phyloP scores from a whole-genome alignment of 2,113 vertebrate genomes.

The Oceanodroma tethys region DNA sequence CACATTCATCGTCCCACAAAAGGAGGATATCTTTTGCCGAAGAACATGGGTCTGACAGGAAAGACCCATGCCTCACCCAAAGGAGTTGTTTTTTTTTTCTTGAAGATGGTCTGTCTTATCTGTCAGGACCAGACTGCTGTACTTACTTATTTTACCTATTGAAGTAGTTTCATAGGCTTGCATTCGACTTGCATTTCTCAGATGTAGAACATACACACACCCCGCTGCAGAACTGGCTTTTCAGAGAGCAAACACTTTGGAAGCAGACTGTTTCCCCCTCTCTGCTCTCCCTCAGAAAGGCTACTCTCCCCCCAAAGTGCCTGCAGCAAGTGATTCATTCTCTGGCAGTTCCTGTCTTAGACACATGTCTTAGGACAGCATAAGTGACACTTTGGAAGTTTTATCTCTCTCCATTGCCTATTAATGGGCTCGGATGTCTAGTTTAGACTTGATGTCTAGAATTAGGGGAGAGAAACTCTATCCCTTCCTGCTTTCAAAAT shows the following conservation, averaged over 20 bases:
- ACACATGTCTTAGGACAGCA: neutral
- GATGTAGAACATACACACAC: neutral
- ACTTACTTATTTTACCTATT: neutral
- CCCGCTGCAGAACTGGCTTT: neutral
- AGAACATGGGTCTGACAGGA: neutral
- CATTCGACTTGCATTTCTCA: accelerated
- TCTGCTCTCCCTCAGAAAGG: neutral
- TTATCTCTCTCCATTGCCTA: neutral
- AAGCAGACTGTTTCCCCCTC: neutral
- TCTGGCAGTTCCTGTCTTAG: neutral
- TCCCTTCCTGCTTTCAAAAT: neutral
- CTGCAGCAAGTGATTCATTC: accelerated
- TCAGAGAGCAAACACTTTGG: neutral
- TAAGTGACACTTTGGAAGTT: neutral
- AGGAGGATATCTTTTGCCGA: neutral
- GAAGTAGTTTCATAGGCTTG: neutral
- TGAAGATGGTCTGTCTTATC: neutral
- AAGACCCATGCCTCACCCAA: neutral
- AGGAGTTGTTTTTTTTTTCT: neutral
- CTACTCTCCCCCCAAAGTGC: accelerated
- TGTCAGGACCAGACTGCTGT: neutral
- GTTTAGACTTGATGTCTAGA: neutral
- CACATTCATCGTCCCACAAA: neutral
- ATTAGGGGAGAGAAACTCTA: neutral
- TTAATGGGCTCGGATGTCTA: neutral